Evolutionary conservation across 2,113 vertebrate genomes (phyloP).

Genomic region (Phainopepla nitens): DNA sequence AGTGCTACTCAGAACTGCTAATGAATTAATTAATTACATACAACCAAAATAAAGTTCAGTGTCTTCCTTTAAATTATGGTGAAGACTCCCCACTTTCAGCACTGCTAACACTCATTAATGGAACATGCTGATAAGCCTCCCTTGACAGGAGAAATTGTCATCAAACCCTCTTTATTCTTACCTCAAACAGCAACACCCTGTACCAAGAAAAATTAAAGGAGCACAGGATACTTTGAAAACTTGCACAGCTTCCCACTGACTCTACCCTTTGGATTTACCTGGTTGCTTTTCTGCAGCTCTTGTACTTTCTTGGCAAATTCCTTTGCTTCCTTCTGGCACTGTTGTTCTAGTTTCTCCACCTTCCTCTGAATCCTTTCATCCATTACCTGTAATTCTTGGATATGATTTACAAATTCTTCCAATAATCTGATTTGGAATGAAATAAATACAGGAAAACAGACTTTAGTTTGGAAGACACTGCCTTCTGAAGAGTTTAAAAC

Average conservation of each 20-base stretch:
- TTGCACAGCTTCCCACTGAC: neutral
- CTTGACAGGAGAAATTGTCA: neutral
- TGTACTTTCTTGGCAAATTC: constrained; percentile 99
- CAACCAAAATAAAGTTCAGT: neutral
- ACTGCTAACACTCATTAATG: neutral
- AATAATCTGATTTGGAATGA: constrained; percentile 78
- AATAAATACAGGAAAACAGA: neutral
- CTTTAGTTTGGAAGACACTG: neutral
- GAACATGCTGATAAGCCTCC: neutral
- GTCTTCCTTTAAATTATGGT: neutral
- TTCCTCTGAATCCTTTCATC: constrained; percentile 96
- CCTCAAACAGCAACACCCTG: neutral
- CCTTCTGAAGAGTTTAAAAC: neutral
- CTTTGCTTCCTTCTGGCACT: constrained; percentile 97
- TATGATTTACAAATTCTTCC: constrained; percentile 97
- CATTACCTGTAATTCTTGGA: constrained; percentile 94
- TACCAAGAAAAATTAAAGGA: neutral
- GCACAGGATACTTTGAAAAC: neutral
- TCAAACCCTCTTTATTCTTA: neutral
- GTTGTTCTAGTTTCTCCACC: constrained; percentile 96
- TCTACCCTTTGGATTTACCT: constrained; percentile 74
- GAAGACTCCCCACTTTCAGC: neutral
- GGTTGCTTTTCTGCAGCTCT: constrained; percentile 96
- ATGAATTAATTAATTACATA: neutral
- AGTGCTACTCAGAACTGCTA: neutral